Evolutionary conservation across 2,888 invertebrate species (phyloP).

Genomic region (Macaria liturata): DNA sequence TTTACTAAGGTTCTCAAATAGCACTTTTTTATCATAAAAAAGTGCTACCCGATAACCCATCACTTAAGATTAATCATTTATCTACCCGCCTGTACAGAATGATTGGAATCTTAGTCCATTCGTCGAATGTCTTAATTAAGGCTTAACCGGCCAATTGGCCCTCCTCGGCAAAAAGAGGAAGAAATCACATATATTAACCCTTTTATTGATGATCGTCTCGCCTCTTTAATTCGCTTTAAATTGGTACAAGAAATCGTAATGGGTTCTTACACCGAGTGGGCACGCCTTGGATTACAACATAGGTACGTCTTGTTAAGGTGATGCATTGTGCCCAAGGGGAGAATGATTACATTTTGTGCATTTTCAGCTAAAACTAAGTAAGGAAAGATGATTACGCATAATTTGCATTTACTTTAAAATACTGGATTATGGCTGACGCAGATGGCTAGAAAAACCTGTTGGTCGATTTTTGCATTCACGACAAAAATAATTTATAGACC

Average conservation of each 20-base stretch:
- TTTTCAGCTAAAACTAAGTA: too few species aligned
- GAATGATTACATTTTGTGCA: too few species aligned
- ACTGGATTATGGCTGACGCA: too few species aligned
- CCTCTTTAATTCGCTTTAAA: constrained; percentile 26
- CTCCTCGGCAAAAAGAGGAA: constrained; percentile 15
- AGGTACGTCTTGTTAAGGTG: neutral
- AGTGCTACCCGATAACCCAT: neutral
- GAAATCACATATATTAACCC: constrained; percentile 21
- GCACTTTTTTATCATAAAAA: too few species aligned
- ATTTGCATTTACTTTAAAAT: too few species aligned
- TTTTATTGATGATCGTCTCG: constrained; percentile 22
- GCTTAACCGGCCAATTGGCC: constrained; percentile 64
- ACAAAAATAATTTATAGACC: too few species aligned
- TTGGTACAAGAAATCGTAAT: constrained; percentile 15
- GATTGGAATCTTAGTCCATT: constrained; percentile 52
- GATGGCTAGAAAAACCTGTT: too few species aligned
- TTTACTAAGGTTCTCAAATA: too few species aligned
- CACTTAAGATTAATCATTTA: constrained; percentile 29
- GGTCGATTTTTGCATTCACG: too few species aligned
- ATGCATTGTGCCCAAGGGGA: too few species aligned
- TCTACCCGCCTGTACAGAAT: constrained; percentile 42
- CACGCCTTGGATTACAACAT: neutral
- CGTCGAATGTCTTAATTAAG: constrained; percentile 71
- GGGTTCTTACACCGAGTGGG: neutral
- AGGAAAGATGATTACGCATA: too few species aligned